Conservation (phyloP, 2,888 invertebrate species). For the Nebria salina region DNA sequence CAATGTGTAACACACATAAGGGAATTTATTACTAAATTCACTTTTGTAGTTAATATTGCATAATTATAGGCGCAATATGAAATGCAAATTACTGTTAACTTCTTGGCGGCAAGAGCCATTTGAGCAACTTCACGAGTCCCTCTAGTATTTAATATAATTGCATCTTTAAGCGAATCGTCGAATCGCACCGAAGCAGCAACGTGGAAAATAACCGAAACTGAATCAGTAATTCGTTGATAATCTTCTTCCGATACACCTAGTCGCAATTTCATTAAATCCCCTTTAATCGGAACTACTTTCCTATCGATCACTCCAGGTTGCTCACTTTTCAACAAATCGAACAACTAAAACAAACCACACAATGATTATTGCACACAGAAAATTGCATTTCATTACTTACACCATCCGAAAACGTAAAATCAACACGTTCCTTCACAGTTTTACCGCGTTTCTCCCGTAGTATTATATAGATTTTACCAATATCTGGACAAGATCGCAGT, state of each 20-base stretch:
- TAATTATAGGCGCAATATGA: no score
- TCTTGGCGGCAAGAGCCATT: slow-evolving; percentile 67
- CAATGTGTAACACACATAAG: no score
- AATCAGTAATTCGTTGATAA: slow-evolving; percentile 65
- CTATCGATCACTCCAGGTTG: slow-evolving; percentile 64
- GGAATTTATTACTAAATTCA: background rate
- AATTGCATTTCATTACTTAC: slow-evolving; percentile 17
- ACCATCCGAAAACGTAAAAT: slow-evolving; percentile 58
- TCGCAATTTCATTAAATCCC: background rate
- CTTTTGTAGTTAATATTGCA: no score
- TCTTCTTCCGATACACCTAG: slow-evolving; percentile 66
- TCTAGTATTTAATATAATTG: slow-evolving; percentile 71
- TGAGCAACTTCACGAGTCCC: slow-evolving; percentile 73
- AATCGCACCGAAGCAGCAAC: slow-evolving; percentile 86
- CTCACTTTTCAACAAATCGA: slow-evolving; percentile 66
- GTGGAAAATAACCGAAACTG: slow-evolving; percentile 77
- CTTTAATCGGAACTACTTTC: slow-evolving; percentile 54
- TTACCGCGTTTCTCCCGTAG: slow-evolving; percentile 65
- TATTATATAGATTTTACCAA: slow-evolving; percentile 66
- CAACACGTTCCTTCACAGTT: slow-evolving; percentile 58
- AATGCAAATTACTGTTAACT: slow-evolving; percentile 64
- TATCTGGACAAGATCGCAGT: slow-evolving; percentile 66
- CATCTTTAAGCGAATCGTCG: slow-evolving; percentile 77
- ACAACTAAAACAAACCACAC: slow-evolving; percentile 62
- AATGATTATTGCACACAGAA: background rate